Conservation (phyloP, 1,140 invertebrate species). For the Spodoptera litura region DNA sequence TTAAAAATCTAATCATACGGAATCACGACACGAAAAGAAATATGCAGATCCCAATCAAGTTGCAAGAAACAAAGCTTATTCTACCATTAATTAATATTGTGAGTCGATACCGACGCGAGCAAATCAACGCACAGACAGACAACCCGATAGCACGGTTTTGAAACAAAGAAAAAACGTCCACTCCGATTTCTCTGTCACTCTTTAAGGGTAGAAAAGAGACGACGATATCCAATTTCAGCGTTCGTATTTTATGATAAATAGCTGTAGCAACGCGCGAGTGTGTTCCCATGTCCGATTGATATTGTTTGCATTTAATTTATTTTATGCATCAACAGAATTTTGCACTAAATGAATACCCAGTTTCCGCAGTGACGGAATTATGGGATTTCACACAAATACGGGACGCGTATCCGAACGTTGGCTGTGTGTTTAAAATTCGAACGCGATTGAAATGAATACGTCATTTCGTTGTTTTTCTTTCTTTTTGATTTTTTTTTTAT, state of each 20-base stretch:
- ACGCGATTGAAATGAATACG: conserved; percentile 63
- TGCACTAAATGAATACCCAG: conserved; percentile 70
- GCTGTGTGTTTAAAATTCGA: conserved; percentile 27
- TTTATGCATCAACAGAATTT: conserved; percentile 68
- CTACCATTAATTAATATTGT: conserved; percentile 79
- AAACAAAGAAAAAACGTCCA: conserved; percentile 65
- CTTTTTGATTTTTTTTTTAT: conserved; percentile 30
- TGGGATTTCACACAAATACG: conserved; percentile 35
- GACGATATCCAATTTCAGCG: conserved; percentile 65
- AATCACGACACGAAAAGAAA: conserved; percentile 52
- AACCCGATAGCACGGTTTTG: conserved; percentile 71
- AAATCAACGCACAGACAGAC: conserved; percentile 74
- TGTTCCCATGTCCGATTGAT: conserved; percentile 79
- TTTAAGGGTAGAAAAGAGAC: conserved; percentile 55
- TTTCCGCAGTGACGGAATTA: conserved; percentile 56
- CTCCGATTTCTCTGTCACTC: conserved; percentile 57
- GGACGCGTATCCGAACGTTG: conserved; percentile 25
- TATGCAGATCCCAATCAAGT: conserved; percentile 65
- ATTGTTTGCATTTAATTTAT: conserved; percentile 81
- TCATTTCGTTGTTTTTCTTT: conserved; percentile 52
- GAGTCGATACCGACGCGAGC: conserved; percentile 70
- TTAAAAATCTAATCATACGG: conserved; percentile 39
- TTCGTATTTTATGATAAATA: conserved; percentile 81
- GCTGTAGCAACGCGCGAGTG: conserved; percentile 71
- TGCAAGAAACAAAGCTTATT: conserved; percentile 76